Base-by-base conservation (phyloP, 2,888 invertebrate species). In the Cheilosia urbana region DNA sequence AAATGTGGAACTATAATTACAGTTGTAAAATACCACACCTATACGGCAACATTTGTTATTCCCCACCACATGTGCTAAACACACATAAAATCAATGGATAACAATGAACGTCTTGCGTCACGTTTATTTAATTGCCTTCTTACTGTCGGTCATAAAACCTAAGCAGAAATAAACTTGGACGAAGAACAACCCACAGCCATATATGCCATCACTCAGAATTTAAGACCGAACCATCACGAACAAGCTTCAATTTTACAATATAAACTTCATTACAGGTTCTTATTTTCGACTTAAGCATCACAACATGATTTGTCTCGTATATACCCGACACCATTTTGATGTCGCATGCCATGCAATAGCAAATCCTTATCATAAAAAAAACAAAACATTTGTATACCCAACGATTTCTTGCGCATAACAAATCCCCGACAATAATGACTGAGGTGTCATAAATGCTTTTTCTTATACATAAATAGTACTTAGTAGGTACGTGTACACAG, bases 401-500 rank as follows among this genome's bases (percentile, higher is more conserved):
- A 15, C 6, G 58, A 60, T 78, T 62, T 27, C n/a, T 9, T 66
- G 24, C 71, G 63, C 65, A 40, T 27, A 58, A 53, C 60, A 72
- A 63, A 72, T 65, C 79, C 65, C 65, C 58, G 58, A 30, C 42
- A 63, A 51, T 72, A 65, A 72, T 65, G 51, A 34, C 65, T 60
- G 57, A 71, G 71, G 63, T 63, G 58, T 51, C 49, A 57, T 78
- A 78, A 72, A 79, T 58, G 71, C 24, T 60, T 1, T 1, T 19
- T 15, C 15, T 5, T 63, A 60, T 62, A 51, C 34, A 45, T 66
- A 53, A 66, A 66, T 45, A 77, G 68, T 53, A 62, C 27, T 42
- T 30, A 19, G 51, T 24, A 55, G n/a, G 42, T 24, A 55, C 21
- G 42, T 73, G 73, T 30, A 17, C 27, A 51, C 42, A 27, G 30